Conservation (phyloP, 2,113 vertebrate genomes). For the Machaerirhynchus nigripectus region DNA sequence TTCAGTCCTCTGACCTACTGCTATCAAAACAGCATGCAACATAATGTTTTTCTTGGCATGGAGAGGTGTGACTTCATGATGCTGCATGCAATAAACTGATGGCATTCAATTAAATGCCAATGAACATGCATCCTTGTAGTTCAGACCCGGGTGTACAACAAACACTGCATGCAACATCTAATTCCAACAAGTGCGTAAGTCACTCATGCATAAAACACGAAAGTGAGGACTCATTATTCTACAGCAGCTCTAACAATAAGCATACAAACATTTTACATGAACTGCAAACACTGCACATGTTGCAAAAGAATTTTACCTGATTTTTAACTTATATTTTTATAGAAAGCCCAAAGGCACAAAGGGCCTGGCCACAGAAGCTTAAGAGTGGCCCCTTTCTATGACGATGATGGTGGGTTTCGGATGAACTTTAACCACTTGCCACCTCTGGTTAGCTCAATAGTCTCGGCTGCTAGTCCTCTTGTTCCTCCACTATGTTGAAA, state of each 20-base stretch:
- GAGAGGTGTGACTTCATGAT: background rate
- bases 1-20: background rate
- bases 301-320: slow-evolving; percentile 50
- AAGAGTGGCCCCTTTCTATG: background rate
- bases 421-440: background rate
- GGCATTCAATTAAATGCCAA: background rate
- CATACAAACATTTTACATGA: background rate
- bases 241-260: background rate
- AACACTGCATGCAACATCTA: background rate
- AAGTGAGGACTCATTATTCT: background rate
- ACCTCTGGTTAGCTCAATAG: background rate
- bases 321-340: background rate
- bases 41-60: background rate
- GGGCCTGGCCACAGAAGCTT: background rate
- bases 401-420: background rate
- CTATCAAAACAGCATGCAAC: background rate
- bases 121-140: background rate
- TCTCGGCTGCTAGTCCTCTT: background rate
- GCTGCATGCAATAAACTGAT: background rate
- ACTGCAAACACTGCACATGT: background rate
- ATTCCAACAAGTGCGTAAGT: background rate
- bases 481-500: background rate
- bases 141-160: background rate
- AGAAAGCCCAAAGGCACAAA: background rate
- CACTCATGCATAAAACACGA: background rate